Base-by-base conservation (phyloP, 2,888 invertebrate genomes). In the Lysandra coridon region DNA sequence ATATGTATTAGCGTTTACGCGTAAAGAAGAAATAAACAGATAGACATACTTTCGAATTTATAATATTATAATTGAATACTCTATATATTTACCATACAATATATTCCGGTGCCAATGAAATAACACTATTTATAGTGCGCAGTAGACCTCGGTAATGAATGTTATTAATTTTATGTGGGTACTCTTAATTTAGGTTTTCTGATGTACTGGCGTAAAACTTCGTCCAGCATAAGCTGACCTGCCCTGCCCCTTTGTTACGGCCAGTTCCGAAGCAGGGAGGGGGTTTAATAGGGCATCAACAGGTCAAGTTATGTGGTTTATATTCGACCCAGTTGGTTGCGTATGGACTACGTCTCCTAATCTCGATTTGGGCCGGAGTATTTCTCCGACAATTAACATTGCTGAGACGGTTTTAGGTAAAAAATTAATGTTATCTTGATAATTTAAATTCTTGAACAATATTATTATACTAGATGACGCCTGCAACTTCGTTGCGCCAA, bases 121-220 rank as follows among this genome's bases (percentile, higher is more conserved):
- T 64, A 30, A 64, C 12, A 64, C 64, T 30, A 64, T 64, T 64
- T 30, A 64, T 10, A 23, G 30, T 30, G 12, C 89, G 88, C 87
- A 84, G 84, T 79, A 1, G 37, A 75, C 78, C 57, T 49, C 53
- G 23, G 73, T 23, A 64, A 49, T 78, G 78, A 60, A 73, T 53
- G 49, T 14, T 79, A 37, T 75, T 53, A 30, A 53, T 75, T 75
- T 75, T 75, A 49, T 75, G 44, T 49, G 75, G 30, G 44, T 44
- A 40, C 30, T 75, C 53, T 53, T 44, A 75, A 75, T 30, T 49
- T 75, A 75, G 75, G 53, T 75, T 75, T 75, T 75, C 75, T 75
- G 23, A 74, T 74, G 49, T 44, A 75, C 49, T 44, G 74, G 88
- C 87, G 87, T 88, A 87, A 88, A 88, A 90, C 87, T 89, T 89